Evolutionary conservation across 2,113 vertebrate species (phyloP).

Genomic region (Tauraco erythrolophus): DNA sequence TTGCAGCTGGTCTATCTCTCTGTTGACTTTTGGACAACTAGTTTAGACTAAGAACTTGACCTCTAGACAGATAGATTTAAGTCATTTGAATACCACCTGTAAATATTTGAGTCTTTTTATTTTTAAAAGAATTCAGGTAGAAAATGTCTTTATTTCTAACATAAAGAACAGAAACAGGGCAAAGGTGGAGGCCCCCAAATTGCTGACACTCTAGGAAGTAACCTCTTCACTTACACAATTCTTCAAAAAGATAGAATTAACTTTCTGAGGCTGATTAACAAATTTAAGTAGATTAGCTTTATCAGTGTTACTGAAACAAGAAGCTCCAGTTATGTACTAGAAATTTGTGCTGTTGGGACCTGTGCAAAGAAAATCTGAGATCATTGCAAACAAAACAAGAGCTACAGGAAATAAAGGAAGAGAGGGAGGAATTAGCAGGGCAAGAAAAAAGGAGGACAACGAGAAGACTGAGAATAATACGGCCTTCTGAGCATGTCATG

Average conservation of each 20-base stretch:
- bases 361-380: background rate
- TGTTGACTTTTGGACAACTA: background rate
- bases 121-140: background rate
- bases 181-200: background rate
- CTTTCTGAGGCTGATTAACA: background rate
- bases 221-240: background rate
- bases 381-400: background rate
- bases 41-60: background rate
- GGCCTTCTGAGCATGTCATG: background rate
- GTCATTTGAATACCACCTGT: background rate
- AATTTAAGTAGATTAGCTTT: background rate
- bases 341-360: background rate
- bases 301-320: background rate
- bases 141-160: background rate
- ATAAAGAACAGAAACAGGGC: background rate
- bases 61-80: background rate
- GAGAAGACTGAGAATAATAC: background rate
- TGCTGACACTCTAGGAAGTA: background rate
- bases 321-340: background rate
- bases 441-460: background rate
- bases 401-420: background rate
- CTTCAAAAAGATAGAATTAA: background rate
- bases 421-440: accelerated
- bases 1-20: background rate
- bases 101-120: background rate